Conservation (phyloP, 2,113 vertebrate genomes). For the Phasianus colchicus region DNA sequence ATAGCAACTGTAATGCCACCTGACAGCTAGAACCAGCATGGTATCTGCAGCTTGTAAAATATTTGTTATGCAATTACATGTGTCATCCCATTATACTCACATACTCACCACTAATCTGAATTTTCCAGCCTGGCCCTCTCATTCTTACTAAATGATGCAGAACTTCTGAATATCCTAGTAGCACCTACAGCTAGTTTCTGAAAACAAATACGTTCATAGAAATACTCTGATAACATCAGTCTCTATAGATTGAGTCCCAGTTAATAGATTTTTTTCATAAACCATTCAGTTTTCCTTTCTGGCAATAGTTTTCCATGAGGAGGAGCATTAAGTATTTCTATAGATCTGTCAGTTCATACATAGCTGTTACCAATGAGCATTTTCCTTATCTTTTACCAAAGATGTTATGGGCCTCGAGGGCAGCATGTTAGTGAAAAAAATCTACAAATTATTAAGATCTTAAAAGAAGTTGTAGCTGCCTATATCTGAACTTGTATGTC, state of each 20-base stretch:
- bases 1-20: neutral
- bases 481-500: too few species aligned
- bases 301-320: neutral
- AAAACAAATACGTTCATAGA: neutral
- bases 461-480: neutral
- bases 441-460: neutral
- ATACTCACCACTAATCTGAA: neutral
- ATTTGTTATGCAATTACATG: neutral
- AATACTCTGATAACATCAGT: neutral
- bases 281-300: neutral
- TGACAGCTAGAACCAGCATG: too few species aligned
- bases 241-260: neutral
- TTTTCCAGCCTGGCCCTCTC: neutral
- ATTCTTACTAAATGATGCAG: neutral
- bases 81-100: neutral
- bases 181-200: neutral
- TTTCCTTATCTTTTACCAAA: neutral
- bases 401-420: neutral
- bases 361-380: neutral
- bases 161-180: neutral
- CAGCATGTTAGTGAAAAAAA: neutral
- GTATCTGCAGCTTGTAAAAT: neutral
- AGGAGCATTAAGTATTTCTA: neutral
- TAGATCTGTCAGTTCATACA: neutral
- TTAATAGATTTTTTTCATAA: neutral